A percentile compares a stretch with the other conserved stretches of the same genome.
These are phyloP conservation scores for Bathynomus jamesi DNA, from an alignment of 1,140 invertebrate genomes.

Conservation along the genomic window DNA sequence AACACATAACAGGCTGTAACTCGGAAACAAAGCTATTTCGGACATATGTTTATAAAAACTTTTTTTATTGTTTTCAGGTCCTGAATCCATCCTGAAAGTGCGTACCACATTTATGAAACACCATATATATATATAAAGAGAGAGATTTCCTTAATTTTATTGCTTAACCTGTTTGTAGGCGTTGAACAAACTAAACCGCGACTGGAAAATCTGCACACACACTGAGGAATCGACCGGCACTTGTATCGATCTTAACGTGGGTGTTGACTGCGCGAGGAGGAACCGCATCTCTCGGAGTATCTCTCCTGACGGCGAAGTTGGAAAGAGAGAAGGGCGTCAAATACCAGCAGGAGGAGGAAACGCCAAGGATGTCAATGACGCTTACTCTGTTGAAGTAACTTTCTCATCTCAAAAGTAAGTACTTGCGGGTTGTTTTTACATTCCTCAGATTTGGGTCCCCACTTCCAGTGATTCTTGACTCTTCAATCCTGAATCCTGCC, in stretches of 20 bases:
- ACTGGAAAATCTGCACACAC: constrained; percentile 84
- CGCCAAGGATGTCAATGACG: constrained; percentile 56
- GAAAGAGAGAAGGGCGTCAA: constrained; percentile 54
- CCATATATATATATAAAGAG: no score
- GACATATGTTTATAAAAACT: no score
- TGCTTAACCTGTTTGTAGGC: constrained; percentile 50
- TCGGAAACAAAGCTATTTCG: no score
- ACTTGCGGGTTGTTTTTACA: neutral
- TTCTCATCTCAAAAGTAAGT: constrained; percentile 58
- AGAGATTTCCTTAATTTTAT: no score
- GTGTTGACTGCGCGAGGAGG: constrained; percentile 66
- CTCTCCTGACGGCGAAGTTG: constrained; percentile 4
- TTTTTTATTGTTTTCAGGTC: no score
- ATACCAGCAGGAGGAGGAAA: constrained; percentile 56
- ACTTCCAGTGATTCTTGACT: no score
- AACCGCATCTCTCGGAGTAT: constrained; percentile 18
- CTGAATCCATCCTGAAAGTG: no score
- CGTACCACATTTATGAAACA: no score
- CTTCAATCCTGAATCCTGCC: no score
- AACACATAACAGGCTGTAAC: no score
- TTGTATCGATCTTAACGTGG: constrained; percentile 78
- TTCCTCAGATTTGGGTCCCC: no score
- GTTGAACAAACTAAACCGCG: constrained; percentile 77
- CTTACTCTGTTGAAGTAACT: constrained; percentile 66
- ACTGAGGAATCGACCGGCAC: constrained; percentile 42